These are phyloP conservation scores for Drosophila malerkotliana DNA, from an alignment of 1,140 invertebrate species.

Conservation along the genomic window DNA sequence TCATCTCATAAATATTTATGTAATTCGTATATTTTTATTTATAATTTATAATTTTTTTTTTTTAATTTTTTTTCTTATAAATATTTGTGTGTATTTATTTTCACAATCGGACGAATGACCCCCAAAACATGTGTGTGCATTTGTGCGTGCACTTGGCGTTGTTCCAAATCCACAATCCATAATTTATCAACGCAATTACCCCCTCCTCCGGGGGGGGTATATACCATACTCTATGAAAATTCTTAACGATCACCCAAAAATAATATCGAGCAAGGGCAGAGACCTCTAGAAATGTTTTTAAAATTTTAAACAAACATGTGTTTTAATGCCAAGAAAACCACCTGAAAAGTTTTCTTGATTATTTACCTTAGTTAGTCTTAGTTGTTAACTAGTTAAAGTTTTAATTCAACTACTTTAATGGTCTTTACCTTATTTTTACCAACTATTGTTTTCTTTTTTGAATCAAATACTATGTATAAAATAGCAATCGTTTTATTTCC, in stretches of 20 bases:
- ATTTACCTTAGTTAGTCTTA: no score
- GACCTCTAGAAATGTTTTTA: slow-evolving; percentile 1
- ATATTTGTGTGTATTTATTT: background rate
- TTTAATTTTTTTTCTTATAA: slow-evolving; percentile 1
- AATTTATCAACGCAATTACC: slow-evolving; percentile 40
- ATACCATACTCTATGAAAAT: slow-evolving; percentile 9
- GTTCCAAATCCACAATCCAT: slow-evolving; percentile 42
- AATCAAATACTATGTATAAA: background rate
- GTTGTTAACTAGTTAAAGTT: no score
- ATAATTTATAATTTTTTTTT: slow-evolving; percentile 22
- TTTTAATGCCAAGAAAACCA: background rate
- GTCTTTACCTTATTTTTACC: no score
- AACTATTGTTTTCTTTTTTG: no score
- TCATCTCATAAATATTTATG: slow-evolving; percentile 40
- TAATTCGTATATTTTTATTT: slow-evolving; percentile 33
- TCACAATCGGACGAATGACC: slow-evolving; percentile 20
- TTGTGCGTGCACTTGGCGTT: slow-evolving; percentile 29
- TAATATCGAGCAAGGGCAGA: slow-evolving; percentile 33
- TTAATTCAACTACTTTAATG: no score
- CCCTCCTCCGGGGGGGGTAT: slow-evolving; percentile 7
- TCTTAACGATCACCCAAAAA: slow-evolving; percentile 3
- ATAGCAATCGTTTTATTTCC: background rate
- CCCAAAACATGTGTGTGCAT: slow-evolving; percentile 23
- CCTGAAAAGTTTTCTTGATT: no score
- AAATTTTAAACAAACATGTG: background rate